phyloP scores from a whole-genome alignment of 2,113 vertebrate genomes.

The Sinocyclocheilus anophthalmus region DNA sequence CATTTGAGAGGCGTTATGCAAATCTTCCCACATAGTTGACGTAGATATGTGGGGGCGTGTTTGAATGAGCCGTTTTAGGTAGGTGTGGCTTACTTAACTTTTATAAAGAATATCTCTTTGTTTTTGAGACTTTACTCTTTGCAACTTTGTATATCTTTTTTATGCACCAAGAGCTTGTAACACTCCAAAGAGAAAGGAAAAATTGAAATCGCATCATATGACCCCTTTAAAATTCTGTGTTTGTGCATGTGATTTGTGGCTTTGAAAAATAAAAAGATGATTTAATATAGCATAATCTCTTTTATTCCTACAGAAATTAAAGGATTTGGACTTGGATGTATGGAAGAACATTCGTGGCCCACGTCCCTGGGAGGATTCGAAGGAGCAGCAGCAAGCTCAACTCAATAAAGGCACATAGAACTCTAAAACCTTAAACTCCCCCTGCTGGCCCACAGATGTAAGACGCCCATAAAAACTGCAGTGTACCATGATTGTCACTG shows the following conservation, averaged over 20 bases:
- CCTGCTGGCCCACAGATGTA: background rate
- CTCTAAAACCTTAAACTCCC: background rate
- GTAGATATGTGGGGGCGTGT: no score
- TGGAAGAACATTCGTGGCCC: constrained; percentile 97
- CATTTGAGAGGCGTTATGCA: no score
- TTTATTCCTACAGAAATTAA: constrained; percentile 81
- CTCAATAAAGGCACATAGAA: constrained; percentile 51
- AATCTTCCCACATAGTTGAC: no score
- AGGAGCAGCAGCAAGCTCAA: constrained; percentile 75
- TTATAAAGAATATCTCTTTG: no score
- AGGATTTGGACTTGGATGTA: constrained; percentile 77
- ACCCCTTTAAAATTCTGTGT: no score
- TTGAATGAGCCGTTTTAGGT: no score
- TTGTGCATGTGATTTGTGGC: background rate
- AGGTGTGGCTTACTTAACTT: no score
- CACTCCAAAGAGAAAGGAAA: no score
- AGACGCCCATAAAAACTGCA: background rate
- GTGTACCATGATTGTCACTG: background rate
- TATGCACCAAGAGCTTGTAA: no score
- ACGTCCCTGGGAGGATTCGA: constrained; percentile 90
- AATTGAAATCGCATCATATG: no score
- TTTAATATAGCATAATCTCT: background rate
- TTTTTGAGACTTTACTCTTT: no score
- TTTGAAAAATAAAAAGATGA: background rate
- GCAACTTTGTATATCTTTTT: no score